Conservation (phyloP, 2,113 vertebrate genomes). For the Echinops telfairi region DNA sequence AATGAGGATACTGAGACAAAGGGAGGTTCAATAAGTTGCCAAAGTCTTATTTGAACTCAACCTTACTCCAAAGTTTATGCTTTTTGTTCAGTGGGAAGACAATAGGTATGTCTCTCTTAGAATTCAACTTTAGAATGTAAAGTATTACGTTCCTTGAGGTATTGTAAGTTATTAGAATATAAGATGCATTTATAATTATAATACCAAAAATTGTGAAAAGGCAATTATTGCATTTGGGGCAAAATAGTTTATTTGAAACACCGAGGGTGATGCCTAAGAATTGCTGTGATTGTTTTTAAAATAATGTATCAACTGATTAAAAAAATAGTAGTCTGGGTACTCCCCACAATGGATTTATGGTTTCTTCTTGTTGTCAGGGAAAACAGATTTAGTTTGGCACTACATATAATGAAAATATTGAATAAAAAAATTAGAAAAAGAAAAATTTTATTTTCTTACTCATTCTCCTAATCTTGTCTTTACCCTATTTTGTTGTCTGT, state of each 20-base stretch:
- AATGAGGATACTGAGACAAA: neutral
- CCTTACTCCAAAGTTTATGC: neutral
- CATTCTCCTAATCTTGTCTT: neutral
- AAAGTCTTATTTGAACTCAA: neutral
- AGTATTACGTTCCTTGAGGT: neutral
- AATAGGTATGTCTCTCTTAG: neutral
- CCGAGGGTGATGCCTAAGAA: slow-evolving; percentile 11
- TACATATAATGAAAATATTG: neutral
- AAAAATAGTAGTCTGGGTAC: neutral
- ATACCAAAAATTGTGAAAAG: slow-evolving; percentile 21
- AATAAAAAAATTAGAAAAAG: slow-evolving; percentile 43
- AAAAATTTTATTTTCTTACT: neutral
- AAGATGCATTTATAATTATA: neutral
- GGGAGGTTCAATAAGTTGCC: neutral
- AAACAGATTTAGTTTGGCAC: neutral
- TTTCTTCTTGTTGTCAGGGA: slow-evolving; percentile 2
- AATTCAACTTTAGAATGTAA: neutral
- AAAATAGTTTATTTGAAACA: slow-evolving; percentile 24
- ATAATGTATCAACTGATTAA: neutral
- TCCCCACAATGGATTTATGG: neutral
- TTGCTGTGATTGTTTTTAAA: slow-evolving; percentile 24
- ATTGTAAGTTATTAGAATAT: neutral
- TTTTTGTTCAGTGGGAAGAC: slow-evolving; percentile 10
- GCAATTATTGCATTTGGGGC: slow-evolving; percentile 10
- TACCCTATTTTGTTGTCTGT: slow-evolving; percentile 1